phyloP scores from a whole-genome alignment of 2,113 vertebrate genomes.

The Macquaria australasica region DNA sequence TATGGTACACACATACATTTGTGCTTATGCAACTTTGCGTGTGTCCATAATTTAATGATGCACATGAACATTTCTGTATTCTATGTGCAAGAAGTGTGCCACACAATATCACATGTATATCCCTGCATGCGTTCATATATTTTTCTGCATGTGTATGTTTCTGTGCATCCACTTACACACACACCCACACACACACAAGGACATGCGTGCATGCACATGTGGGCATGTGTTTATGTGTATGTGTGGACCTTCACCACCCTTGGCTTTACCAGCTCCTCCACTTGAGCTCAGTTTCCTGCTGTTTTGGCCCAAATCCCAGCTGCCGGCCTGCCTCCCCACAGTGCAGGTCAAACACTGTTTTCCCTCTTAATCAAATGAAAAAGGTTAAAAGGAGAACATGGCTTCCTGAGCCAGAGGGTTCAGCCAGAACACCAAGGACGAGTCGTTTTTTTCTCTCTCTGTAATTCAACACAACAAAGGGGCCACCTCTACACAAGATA shows the following conservation, averaged over 20 bases:
- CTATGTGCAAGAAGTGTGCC: background rate
- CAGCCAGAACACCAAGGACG: constrained; percentile 64
- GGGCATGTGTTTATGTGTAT: background rate
- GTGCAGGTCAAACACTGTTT: constrained; percentile 66
- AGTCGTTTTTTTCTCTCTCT: constrained; percentile 17
- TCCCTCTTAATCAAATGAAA: constrained; percentile 74
- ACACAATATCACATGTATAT: background rate
- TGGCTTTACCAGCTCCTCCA: constrained; percentile 34
- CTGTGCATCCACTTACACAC: background rate
- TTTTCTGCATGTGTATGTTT: background rate
- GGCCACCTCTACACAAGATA: constrained; percentile 44
- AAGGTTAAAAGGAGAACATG: constrained; percentile 74
- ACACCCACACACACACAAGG: background rate
- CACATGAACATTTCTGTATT: background rate
- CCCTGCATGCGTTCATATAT: background rate
- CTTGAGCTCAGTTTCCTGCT: constrained; percentile 55
- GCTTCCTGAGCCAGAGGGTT: constrained; percentile 63
- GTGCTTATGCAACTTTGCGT: background rate
- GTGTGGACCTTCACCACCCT: constrained; percentile 49
- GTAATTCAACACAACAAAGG: constrained; percentile 60
- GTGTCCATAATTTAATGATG: background rate
- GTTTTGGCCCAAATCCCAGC: constrained; percentile 70
- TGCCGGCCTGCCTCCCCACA: constrained; percentile 44
- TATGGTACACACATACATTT: background rate
- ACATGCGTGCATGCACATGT: background rate